Percentiles rank a stretch among this genome's conserved stretches.
Conservation (phyloP, 1,140 invertebrate genomes). For the Drosophila auraria region DNA sequence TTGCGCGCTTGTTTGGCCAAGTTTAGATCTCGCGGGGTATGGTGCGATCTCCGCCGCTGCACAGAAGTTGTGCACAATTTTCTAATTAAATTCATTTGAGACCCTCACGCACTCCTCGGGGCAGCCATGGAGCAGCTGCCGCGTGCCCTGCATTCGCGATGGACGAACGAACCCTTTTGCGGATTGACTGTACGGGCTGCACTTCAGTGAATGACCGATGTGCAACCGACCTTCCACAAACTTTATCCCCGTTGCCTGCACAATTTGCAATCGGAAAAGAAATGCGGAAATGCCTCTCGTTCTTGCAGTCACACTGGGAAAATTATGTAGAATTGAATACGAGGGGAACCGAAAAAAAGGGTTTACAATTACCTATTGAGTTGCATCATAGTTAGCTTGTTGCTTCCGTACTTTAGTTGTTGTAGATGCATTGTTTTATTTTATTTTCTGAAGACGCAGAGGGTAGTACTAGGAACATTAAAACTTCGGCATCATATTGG, state of each 20-base stretch:
- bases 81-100: conserved; percentile 85
- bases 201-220: conserved; percentile 41
- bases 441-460: too few species aligned
- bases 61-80: conserved; percentile 75
- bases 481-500: too few species aligned
- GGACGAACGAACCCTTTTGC: conserved; percentile 27
- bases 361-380: too few species aligned
- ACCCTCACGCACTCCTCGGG: conserved; percentile 72
- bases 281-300: conserved; percentile 35
- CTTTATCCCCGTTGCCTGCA: conserved; percentile 11
- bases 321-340: neutral
- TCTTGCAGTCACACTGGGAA: conserved; percentile 2
- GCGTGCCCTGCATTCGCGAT: conserved; percentile 69
- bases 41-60: conserved; percentile 16
- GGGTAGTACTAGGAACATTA: too few species aligned
- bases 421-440: too few species aligned
- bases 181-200: conserved; percentile 37
- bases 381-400: too few species aligned
- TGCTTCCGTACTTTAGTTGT: too few species aligned
- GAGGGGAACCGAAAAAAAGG: too few species aligned
- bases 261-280: conserved; percentile 53
- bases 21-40: conserved; percentile 35
- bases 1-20: conserved; percentile 59
- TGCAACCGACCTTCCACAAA: conserved; percentile 21
- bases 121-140: conserved; percentile 36